Base-by-base conservation (phyloP, 2,888 invertebrate genomes). In the Xestia rhomboidea region DNA sequence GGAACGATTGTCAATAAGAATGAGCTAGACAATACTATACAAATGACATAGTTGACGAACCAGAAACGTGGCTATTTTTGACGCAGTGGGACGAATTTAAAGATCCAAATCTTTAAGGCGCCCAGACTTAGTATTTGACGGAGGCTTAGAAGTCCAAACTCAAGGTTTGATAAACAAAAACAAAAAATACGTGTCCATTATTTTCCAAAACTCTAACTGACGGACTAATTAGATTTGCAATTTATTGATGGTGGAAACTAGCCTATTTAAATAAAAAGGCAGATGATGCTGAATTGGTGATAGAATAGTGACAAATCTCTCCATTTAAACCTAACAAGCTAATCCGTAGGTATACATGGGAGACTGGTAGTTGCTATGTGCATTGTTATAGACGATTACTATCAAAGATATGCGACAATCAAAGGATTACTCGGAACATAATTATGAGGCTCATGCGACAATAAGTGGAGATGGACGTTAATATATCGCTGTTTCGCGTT, bases 401-500 rank as follows among this genome's bases (percentile, higher is more conserved):
- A 49, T 60, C 0, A 60, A 24, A 68, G 79, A 38, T 46, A 72
- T 51, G 64, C 11, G 27, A 15, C 57, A 57, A 54, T 79, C 0
- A 57, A 41, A 67, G 49, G 49, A 76, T 69, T 84, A 85, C 79
- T 64, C 8, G 41, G 64, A 82, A 73, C 13, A n/a, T 64, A 85
- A 83, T 83, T 74, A 76, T 34, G 6, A 34, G 24, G 15, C 15
- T 46, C 27, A 69, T 77, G 73, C 70, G 41, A 67, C 66, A 62
- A 34, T 68, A 67, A 70, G n/a, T n/a, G 51, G 30, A n/a, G 15
- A 76, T 73, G 44, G 57, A 30, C 27, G 24, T 73, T 85, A 75
- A 84, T 82, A 85, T 83, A 86, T 85, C n/a, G 76, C 57, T 85
- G 3, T 69, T 73, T 85, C n/a, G 79, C 83, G 83, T 83, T 82